These are phyloP conservation scores for Cossypha polioptera DNA, from an alignment of 2,797 vertebrate genomes.

Conservation along the genomic window DNA sequence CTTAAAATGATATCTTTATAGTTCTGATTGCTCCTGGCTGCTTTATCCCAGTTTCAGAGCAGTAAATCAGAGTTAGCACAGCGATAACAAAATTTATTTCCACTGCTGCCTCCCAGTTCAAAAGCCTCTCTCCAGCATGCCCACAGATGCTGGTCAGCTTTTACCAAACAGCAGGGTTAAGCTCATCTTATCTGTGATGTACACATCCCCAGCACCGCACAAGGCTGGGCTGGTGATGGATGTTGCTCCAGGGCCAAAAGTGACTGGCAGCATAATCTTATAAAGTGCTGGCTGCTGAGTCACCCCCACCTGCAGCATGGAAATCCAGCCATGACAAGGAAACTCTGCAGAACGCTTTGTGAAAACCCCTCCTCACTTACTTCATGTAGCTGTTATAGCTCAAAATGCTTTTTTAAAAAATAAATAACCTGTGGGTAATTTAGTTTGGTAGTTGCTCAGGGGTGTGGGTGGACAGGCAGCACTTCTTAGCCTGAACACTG, in stretches of 20 bases:
- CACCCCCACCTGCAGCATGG: neutral
- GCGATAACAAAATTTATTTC: neutral
- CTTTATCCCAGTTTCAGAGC: neutral
- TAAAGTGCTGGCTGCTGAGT: neutral
- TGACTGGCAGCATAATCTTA: neutral
- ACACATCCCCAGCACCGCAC: neutral
- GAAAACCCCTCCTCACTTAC: neutral
- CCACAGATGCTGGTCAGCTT: neutral
- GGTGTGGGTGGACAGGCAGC: neutral
- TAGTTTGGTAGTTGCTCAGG: neutral
- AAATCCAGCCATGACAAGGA: neutral
- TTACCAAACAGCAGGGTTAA: neutral
- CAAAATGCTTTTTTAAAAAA: neutral
- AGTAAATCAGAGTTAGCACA: neutral
- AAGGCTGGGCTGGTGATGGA: neutral
- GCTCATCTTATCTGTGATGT: neutral
- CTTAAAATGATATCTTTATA: slow-evolving; percentile 3
- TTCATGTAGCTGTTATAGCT: neutral
- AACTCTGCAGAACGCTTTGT: neutral
- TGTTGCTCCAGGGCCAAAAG: neutral
- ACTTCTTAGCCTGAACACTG: neutral
- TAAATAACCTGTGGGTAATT: neutral
- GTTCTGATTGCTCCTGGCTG: neutral
- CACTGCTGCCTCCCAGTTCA: neutral
- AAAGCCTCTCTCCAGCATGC: neutral